Evolutionary conservation across 2,797 vertebrate species (phyloP).

Genomic region (Simalia tracyae): DNA sequence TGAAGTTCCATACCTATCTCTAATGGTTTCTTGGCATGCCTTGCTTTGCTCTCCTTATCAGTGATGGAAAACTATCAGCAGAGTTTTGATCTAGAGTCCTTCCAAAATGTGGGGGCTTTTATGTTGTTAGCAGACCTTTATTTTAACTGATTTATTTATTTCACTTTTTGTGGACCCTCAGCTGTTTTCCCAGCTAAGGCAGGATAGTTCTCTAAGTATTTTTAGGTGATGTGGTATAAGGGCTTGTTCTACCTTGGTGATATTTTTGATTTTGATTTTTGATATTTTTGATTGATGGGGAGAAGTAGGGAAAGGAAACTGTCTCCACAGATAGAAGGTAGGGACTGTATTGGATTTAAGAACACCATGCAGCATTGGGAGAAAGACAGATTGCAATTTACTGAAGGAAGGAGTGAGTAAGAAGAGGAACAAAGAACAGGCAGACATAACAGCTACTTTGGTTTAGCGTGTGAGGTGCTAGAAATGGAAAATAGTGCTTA

Average conservation of each 20-base stretch:
- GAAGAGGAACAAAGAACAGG: not conserved
- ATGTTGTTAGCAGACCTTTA: not conserved
- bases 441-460: not conserved
- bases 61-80: not conserved
- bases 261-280: too few species aligned
- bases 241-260: not conserved
- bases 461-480: constrained; percentile 6
- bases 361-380: not conserved
- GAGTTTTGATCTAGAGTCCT: not conserved
- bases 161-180: not conserved
- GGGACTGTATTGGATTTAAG: not conserved
- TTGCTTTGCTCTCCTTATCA: not conserved
- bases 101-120: not conserved
- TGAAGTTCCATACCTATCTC: not conserved
- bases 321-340: not conserved
- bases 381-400: not conserved
- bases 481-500: not conserved
- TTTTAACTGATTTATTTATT: not conserved
- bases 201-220: not conserved
- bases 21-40: not conserved
- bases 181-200: not conserved
- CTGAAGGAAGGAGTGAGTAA: not conserved
- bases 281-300: not conserved
- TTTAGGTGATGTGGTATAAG: not conserved
- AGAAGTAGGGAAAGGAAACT: not conserved